phyloP scores from a whole-genome alignment of 2,888 invertebrate genomes.

The Eudemis profundana region DNA sequence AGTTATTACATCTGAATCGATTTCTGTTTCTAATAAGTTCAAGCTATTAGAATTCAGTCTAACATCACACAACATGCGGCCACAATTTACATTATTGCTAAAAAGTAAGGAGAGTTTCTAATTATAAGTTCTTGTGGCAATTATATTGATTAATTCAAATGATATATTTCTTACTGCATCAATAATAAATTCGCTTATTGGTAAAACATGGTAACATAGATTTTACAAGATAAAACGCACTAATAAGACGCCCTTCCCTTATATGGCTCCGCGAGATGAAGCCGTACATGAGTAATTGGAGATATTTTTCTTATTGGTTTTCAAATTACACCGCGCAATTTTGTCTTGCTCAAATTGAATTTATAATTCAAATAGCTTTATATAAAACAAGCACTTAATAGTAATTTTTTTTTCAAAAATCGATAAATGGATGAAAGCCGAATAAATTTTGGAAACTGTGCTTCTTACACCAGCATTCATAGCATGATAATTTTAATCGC shows the following conservation, averaged over 20 bases:
- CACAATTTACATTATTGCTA: not conserved
- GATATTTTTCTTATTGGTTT: conserved; percentile 39
- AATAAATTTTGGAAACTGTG: too few species aligned
- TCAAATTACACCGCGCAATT: conserved; percentile 21
- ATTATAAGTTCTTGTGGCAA: not conserved
- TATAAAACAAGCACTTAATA: not conserved
- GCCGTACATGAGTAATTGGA: conserved; percentile 31
- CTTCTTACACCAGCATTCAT: too few species aligned
- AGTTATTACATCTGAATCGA: conserved; percentile 35
- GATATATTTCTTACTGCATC: conserved; percentile 2
- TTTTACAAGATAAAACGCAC: conserved; percentile 20
- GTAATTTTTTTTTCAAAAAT: not conserved
- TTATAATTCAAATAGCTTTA: conserved; percentile 15
- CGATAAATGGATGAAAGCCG: too few species aligned
- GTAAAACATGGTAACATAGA: conserved; percentile 10
- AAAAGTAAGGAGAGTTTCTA: not conserved
- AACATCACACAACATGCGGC: not conserved
- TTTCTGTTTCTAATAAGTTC: conserved; percentile 33
- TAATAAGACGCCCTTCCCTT: conserved; percentile 30
- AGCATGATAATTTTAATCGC: too few species aligned
- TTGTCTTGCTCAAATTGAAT: conserved; percentile 11
- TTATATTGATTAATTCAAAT: conserved; percentile 6
- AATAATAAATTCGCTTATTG: conserved; percentile 8
- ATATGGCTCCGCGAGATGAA: conserved; percentile 27
- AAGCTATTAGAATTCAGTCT: conserved; percentile 4